A percentile compares a stretch with the other conserved stretches of the same genome.
phyloP scores from a whole-genome alignment of 2,113 vertebrate species.

The Actinemys pallida region DNA sequence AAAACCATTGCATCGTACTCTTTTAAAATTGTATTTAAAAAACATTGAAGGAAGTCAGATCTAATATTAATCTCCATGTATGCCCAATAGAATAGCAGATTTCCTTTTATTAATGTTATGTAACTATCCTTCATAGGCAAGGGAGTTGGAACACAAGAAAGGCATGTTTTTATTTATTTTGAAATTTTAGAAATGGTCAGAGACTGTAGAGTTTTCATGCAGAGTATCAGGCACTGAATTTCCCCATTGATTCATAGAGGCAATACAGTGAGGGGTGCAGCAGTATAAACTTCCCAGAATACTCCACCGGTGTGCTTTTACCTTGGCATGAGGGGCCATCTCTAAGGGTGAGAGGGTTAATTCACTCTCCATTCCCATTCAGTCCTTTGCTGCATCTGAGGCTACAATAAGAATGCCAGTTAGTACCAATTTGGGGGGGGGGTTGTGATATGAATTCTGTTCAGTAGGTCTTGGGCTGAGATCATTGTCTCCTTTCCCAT shows the following conservation, averaged over 20 bases:
- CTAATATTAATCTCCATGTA: neutral
- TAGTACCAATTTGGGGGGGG: neutral
- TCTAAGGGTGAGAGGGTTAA: neutral
- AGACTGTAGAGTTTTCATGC: neutral
- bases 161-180: neutral
- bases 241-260: neutral
- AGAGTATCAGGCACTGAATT: neutral
- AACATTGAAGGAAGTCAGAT: neutral
- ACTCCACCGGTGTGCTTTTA: neutral
- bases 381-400: neutral
- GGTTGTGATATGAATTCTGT: neutral
- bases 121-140: rapidly evolving
- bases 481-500: neutral
- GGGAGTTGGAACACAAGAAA: neutral
- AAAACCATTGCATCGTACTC: neutral
- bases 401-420: neutral
- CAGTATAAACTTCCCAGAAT: neutral
- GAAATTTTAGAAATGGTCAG: neutral
- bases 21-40: neutral
- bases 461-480: neutral
- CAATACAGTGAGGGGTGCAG: neutral
- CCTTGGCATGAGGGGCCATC: neutral
- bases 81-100: rapidly evolving
- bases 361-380: neutral
- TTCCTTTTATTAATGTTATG: rapidly evolving